Evolutionary conservation across 1,140 invertebrate species (phyloP).

Genomic region (Glossosoma conforme): DNA sequence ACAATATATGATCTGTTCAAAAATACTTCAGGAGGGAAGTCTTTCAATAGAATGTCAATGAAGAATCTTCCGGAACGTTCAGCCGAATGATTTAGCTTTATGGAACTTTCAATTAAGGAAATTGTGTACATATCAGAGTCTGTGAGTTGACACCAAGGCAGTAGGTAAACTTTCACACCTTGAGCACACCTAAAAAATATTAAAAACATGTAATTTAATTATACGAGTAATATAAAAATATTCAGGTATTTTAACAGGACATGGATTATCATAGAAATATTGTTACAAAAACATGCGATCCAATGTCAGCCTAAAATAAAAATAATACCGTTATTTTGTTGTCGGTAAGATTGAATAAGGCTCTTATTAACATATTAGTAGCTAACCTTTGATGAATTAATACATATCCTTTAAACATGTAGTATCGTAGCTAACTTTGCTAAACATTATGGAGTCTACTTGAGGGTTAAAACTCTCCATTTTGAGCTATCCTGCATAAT

Average conservation of each 20-base stretch:
- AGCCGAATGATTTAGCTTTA: slow-evolving; percentile 44
- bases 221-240: slow-evolving; percentile 30
- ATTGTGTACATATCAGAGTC: slow-evolving; percentile 53
- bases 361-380: no score
- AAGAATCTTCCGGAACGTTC: slow-evolving; percentile 59
- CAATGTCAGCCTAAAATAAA: no score
- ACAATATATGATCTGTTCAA: slow-evolving; percentile 59
- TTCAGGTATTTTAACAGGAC: not conserved
- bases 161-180: slow-evolving; percentile 48
- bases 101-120: slow-evolving; percentile 50
- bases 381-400: no score
- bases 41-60: slow-evolving; percentile 58
- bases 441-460: no score
- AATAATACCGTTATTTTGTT: no score
- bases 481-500: no score
- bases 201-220: slow-evolving; percentile 26
- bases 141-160: slow-evolving; percentile 55
- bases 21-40: slow-evolving; percentile 67
- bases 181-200: slow-evolving; percentile 32
- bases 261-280: not conserved
- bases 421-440: no score
- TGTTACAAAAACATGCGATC: no score
- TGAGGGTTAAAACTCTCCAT: no score
- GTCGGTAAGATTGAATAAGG: no score
- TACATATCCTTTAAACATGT: no score